Base-by-base conservation (phyloP, 2,797 vertebrate genomes). In the Cossypha dichroa region DNA sequence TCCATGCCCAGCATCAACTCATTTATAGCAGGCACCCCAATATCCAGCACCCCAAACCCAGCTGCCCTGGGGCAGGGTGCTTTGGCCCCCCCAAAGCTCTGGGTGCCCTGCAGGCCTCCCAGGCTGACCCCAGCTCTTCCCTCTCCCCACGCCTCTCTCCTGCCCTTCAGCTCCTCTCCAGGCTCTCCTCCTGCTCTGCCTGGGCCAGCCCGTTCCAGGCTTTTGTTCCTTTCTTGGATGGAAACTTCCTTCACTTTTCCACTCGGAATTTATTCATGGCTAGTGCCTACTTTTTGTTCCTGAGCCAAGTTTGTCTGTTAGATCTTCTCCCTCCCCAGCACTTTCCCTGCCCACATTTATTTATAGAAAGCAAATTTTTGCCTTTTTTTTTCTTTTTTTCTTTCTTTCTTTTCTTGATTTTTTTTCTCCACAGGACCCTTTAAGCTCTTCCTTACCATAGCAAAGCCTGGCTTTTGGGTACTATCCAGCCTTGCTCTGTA, bases 261-360 rank as follows among this genome's bases (percentile, higher is more conserved):
- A 85, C 38, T 43, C 22, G 6, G 49, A 92, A 92, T 93, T 85
- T 95, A 93, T 96, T 96, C 83, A 72, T 63, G 92, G 73, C 58
- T 60, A 58, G 56, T n/a, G 45, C 69, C 72, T 74, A 75, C 66
- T 90, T 96, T 86, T 25, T 96, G 85, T 90, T 93, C 92, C 49
- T 22, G 40, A 93, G 95, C 95, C 95, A 94, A 88, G 56, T 88
- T 88, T 94, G 49, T 74, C 94, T 95, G 85, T 64, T 90, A 92
- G 82, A 88, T 93, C 90, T 92, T 93, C 90, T 92, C 64, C 76
- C 92, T 96, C 76, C 72, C 79, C 45, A 88, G 64, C 85, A 70
- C 63, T 82, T 83, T 88, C 76, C 82, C 64, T 90, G 18, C 60
- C 76, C 49, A 56, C 18, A 28, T 34, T 74, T 95, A 94, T 96